phyloP scores from a whole-genome alignment of 2,888 invertebrate genomes.

The Hedychridium roseum region DNA sequence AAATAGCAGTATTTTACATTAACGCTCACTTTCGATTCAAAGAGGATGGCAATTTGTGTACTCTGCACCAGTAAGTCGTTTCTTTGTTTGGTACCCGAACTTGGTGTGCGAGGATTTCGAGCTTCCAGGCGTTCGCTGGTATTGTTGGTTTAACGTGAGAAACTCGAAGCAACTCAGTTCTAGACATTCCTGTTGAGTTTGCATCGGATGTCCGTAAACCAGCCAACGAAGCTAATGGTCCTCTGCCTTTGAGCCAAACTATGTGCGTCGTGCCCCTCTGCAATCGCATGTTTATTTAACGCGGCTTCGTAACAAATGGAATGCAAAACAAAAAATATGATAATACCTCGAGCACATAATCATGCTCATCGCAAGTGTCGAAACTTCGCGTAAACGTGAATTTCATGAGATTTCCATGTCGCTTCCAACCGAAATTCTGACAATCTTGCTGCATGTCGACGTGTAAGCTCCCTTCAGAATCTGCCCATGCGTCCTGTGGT shows the following conservation, averaged over 20 bases:
- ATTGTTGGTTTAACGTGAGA: conserved; percentile 58
- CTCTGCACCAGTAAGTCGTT: conserved; percentile 97
- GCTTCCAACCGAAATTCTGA: conserved; percentile 67
- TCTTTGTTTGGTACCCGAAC: conserved; percentile 82
- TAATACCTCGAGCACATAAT: conserved; percentile 78
- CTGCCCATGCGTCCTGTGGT: conserved; percentile 76
- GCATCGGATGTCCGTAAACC: conserved; percentile 72
- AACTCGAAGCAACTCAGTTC: conserved; percentile 76
- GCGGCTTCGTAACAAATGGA: too few relatives aligned
- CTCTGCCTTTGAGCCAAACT: conserved; percentile 83
- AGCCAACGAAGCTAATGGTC: conserved; percentile 73
- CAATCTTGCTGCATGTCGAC: conserved; percentile 81
- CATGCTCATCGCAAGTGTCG: conserved; percentile 82
- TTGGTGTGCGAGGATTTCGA: conserved; percentile 71
- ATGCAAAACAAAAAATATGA: too few relatives aligned
- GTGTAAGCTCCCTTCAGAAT: conserved; percentile 71
- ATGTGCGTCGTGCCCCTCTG: conserved; percentile 91
- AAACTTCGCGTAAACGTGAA: conserved; percentile 81
- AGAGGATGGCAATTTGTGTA: conserved; percentile 79
- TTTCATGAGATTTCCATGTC: conserved; percentile 70
- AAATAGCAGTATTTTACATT: background rate
- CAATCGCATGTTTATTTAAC: conserved; percentile 6
- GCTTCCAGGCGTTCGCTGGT: conserved; percentile 66
- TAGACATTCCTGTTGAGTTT: conserved; percentile 76
- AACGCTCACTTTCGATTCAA: conserved; percentile 77